Percentiles rank a stretch among this genome's conserved stretches.
Evolutionary conservation across 1,140 invertebrate genomes (phyloP).

Genomic region (Dreissena rostriformis): DNA sequence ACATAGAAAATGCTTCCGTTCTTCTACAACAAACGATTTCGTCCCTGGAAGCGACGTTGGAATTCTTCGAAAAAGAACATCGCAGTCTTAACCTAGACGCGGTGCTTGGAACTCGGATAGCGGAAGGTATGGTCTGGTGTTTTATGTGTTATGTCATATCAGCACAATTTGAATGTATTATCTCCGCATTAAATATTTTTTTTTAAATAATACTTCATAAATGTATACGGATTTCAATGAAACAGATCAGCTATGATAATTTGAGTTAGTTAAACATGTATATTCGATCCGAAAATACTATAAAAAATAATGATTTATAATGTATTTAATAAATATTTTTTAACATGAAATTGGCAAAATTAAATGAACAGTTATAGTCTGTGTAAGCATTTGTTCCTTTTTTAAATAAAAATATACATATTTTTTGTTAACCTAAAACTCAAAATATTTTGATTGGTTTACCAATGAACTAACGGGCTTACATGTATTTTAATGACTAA

Average conservation of each 20-base stretch:
- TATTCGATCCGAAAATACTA: too few relatives aligned
- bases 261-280: not conserved
- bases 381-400: not conserved
- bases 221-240: too few relatives aligned
- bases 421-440: too few relatives aligned
- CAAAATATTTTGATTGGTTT: too few relatives aligned
- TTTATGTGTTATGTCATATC: not conserved
- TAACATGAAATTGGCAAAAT: too few relatives aligned
- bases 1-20: too few relatives aligned
- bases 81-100: constrained; percentile 42
- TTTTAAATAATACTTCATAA: not conserved
- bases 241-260: too few relatives aligned
- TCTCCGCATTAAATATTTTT: not conserved
- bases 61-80: constrained; percentile 33
- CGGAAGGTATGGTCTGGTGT: constrained; percentile 25
- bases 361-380: not conserved
- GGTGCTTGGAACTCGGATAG: constrained; percentile 42
- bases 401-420: not conserved
- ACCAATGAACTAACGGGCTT: too few relatives aligned
- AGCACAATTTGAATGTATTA: not conserved
- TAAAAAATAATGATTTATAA: too few relatives aligned
- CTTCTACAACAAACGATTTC: too few relatives aligned
- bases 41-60: constrained; percentile 5
- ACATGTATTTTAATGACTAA: too few relatives aligned
- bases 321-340: too few relatives aligned